phyloP scores from a whole-genome alignment of 2,888 invertebrate genomes.

The Galerucella nymphaeae region DNA sequence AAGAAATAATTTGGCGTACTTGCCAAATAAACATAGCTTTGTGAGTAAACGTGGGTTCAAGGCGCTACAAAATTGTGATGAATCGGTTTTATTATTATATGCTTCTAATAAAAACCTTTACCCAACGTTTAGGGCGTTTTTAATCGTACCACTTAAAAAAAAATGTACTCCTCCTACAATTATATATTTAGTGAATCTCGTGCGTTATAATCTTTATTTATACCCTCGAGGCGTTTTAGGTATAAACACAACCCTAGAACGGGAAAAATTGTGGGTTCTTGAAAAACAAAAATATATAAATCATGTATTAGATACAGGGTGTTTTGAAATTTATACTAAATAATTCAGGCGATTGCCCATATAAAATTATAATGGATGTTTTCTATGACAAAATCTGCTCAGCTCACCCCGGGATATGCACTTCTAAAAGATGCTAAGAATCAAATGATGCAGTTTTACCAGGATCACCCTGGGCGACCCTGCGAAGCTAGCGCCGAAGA shows the following conservation, averaged over 20 bases:
- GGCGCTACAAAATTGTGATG: constrained; percentile 10
- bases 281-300: constrained; percentile 18
- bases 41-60: too few species aligned
- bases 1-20: too few species aligned
- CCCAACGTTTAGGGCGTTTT: constrained; percentile 43
- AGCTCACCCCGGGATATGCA: too few species aligned
- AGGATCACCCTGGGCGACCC: too few species aligned
- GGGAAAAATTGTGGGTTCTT: constrained; percentile 39
- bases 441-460: too few species aligned
- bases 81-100: constrained; percentile 24
- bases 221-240: constrained; percentile 37
- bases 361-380: too few species aligned
- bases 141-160: constrained; percentile 39
- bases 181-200: constrained; percentile 45
- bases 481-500: too few species aligned
- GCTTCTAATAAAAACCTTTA: constrained; percentile 33
- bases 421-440: too few species aligned
- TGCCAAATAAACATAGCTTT: too few species aligned
- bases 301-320: neutral
- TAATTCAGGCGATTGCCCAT: too few species aligned
- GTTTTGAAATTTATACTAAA: too few species aligned
- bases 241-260: constrained; percentile 40
- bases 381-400: too few species aligned
- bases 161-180: constrained; percentile 45
- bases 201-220: constrained; percentile 43